Percentiles rank a stretch among this genome's conserved stretches.
These are phyloP conservation scores for Phylloscopus whistleri DNA, from an alignment of 2,113 vertebrate genomes.

Conservation along the genomic window DNA sequence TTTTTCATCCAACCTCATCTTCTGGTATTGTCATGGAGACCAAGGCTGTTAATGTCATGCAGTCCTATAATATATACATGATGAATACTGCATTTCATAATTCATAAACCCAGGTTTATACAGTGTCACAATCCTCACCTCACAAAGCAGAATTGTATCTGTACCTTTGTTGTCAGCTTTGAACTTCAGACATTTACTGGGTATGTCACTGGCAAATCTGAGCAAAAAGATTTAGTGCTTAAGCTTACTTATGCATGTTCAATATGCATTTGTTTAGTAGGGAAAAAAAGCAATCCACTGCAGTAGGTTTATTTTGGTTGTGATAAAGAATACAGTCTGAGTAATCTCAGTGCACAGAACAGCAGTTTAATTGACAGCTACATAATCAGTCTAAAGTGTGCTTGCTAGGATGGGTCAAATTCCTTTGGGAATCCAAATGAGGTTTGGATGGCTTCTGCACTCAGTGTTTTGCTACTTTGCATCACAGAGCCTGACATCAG, in stretches of 20 bases:
- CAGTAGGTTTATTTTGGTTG: background rate
- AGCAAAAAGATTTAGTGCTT: background rate
- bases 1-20: conserved; percentile 1
- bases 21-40: conserved; percentile 50
- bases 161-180: background rate
- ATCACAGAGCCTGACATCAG: background rate
- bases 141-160: background rate
- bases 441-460: conserved; percentile 20
- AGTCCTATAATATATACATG: conserved; percentile 8
- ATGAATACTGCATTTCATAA: background rate
- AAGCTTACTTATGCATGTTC: background rate
- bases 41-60: conserved; percentile 10
- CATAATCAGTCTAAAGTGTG: conserved; percentile 40
- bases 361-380: conserved; percentile 26
- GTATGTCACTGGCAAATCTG: background rate
- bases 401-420: background rate
- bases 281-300: background rate
- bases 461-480: background rate
- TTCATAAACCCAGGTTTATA: background rate
- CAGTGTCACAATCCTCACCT: background rate
- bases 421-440: conserved; percentile 47
- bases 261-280: background rate
- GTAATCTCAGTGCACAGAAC: conserved; percentile 5
- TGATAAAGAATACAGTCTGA: background rate
- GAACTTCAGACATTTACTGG: background rate